Conservation (phyloP, 2,888 invertebrate species). For the Microctonus brassicae region DNA sequence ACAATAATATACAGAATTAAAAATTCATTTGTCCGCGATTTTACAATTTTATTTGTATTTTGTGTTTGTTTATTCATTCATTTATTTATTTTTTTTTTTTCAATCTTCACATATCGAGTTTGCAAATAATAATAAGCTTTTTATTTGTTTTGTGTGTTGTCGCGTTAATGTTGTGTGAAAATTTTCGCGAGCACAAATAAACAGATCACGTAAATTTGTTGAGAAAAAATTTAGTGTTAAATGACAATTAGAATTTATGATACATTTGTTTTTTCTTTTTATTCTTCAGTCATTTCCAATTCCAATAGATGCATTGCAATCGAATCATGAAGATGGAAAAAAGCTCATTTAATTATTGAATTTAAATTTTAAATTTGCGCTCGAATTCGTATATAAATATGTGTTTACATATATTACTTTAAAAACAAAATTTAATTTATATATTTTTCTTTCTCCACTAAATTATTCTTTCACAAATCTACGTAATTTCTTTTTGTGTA, state of each 20-base stretch:
- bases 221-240: not conserved
- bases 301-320: not conserved
- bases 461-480: constrained; percentile 37
- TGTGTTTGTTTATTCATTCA: not conserved
- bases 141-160: not conserved
- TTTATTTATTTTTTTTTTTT: constrained; percentile 5
- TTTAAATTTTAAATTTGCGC: not conserved
- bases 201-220: not conserved
- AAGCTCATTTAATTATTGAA: not conserved
- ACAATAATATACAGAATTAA: constrained; percentile 63
- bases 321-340: not conserved
- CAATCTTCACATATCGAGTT: not conserved
- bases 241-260: not conserved
- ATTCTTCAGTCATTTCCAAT: not conserved
- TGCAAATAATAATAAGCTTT: not conserved
- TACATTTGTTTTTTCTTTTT: not conserved
- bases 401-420: not conserved
- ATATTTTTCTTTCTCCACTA: constrained; percentile 8
- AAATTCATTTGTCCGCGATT: not conserved
- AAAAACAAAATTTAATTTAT: not conserved
- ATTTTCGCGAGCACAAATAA: not conserved
- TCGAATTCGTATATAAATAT: not conserved
- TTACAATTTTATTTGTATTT: constrained; percentile 12
- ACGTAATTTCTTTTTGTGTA: constrained; percentile 21
- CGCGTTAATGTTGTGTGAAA: not conserved